Base-by-base conservation (phyloP, 2,113 vertebrate genomes). In the Thomomys bottae region DNA sequence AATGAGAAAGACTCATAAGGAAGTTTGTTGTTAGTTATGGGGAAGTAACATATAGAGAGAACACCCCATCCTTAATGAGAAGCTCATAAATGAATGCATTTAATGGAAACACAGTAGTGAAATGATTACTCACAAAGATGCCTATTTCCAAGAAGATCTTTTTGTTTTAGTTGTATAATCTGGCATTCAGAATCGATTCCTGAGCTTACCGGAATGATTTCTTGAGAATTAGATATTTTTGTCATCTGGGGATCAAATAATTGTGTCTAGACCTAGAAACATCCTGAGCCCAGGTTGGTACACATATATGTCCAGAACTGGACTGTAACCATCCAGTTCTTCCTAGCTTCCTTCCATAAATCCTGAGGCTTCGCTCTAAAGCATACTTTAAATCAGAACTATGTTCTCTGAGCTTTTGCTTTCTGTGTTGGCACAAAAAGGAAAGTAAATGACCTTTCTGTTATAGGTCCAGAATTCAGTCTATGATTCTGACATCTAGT, bases 191-290 rank as follows among this genome's bases (percentile, higher is more conserved):
- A 63, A 23, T 40, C 85, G 66, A 76, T 61, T 21, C 36, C 20
- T 75, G 59, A 63, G 1, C 21, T 88, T 88, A n/a, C 0, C 26
- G 49, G 49, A 76, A 61, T 3, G 5, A 38, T 84, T 84, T 89
- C 57, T 87, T 64, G 45, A 73, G 59, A 59, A 61, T 3, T 84
- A 59, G 14, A 28, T 73, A 8, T 63, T 54, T 94, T 92, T 89
- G 54, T 84, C 38, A 84, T 90, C 6, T 21, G 67, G 63, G 71
- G 23, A 84, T 77, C 21, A 70, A 93, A 57, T 82, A 57, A 87
- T 64, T 80, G 36, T 10, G 0, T 61, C 34, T 72, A 42, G 42
- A 80, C n/a, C 26, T 84, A 42, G 40, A 73, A 85, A n/a, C 38
- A 10, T 36, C 38, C 67, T 15, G 0, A 40, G 49, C 79, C 45